Conservation (phyloP, 2,113 vertebrate genomes). For the Pycnonotus jocosus region DNA sequence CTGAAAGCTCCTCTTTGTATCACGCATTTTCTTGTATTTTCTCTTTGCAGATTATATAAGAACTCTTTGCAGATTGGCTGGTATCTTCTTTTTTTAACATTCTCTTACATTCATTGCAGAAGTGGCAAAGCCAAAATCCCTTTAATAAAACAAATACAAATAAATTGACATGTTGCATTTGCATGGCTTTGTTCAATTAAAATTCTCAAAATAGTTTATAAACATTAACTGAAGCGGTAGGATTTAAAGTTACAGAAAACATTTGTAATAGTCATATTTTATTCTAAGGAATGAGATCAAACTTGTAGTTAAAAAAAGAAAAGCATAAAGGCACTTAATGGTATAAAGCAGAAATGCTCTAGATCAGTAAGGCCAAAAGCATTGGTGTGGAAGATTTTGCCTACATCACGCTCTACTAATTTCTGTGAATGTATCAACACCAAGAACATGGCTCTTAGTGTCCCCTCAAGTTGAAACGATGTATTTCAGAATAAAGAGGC, state of each 20-base stretch:
- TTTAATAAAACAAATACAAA: not conserved
- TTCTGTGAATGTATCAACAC: not conserved
- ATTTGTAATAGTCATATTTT: not conserved
- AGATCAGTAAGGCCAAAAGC: slow-evolving; percentile 13
- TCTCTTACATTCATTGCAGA: not conserved
- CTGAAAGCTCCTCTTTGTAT: not conserved
- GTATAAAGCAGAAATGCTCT: not conserved
- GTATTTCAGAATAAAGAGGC: not conserved
- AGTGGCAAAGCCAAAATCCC: not conserved
- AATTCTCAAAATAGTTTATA: not conserved
- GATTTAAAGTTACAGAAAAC: not conserved
- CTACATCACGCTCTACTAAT: slow-evolving; percentile 45
- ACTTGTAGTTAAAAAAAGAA: not conserved
- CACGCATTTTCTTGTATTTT: not conserved
- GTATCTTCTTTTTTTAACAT: not conserved
- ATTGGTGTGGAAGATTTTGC: not conserved
- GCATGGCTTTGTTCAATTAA: not conserved
- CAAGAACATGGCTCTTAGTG: not conserved
- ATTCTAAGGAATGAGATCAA: not conserved
- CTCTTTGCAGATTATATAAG: not conserved
- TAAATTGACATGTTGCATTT: not conserved
- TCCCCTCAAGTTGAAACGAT: not conserved
- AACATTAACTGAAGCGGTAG: not conserved
- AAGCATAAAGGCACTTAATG: not conserved
- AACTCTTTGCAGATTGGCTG: not conserved